These are phyloP conservation scores for Agrypnus murinus DNA, from an alignment of 2,888 invertebrate genomes.

Conservation along the genomic window DNA sequence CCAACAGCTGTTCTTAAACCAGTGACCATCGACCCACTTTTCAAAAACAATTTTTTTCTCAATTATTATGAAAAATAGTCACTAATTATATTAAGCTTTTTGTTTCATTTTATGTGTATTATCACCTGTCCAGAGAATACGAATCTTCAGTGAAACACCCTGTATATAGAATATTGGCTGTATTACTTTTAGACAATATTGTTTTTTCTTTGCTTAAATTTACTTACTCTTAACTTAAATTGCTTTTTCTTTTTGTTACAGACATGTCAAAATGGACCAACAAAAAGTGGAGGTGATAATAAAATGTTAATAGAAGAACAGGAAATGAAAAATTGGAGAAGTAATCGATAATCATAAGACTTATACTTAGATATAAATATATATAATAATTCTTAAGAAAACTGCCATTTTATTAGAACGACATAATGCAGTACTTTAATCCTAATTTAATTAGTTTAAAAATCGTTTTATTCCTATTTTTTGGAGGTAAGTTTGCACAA, in stretches of 20 bases:
- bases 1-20: too few species aligned
- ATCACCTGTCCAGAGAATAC: too few species aligned
- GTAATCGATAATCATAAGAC: neutral
- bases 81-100: too few species aligned
- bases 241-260: constrained; percentile 33
- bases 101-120: too few species aligned
- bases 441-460: constrained; percentile 84
- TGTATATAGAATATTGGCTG: too few species aligned
- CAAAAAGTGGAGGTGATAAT: constrained; percentile 17
- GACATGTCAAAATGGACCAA: constrained; percentile 18
- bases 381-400: neutral
- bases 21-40: too few species aligned
- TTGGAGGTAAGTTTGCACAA: constrained; percentile 80
- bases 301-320: constrained; percentile 1
- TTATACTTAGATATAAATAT: too few species aligned
- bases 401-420: constrained; percentile 20
- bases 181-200: too few species aligned
- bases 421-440: constrained; percentile 26
- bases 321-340: constrained; percentile 2
- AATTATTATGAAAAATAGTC: too few species aligned
- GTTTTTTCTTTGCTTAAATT: too few species aligned
- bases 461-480: constrained; percentile 87
- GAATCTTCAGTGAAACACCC: too few species aligned
- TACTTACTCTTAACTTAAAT: neutral
- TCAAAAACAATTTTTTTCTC: too few species aligned